Evolutionary conservation across 2,797 vertebrate species (phyloP), one percentile per base, ranked within the genome.

Genomic region (Gastrophryne carolinensis): DNA sequence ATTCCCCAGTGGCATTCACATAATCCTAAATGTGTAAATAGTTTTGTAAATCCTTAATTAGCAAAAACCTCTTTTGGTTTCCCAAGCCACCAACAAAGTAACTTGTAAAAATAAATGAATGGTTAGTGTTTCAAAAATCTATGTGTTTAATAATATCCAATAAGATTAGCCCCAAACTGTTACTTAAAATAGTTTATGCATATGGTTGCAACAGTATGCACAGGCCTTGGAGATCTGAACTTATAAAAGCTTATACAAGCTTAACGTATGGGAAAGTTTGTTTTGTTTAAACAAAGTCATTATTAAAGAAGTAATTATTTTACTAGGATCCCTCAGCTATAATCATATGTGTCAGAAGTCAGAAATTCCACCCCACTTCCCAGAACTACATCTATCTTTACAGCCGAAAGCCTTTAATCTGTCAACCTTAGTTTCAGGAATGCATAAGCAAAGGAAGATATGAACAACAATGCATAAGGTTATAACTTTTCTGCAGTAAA

Each of bases 111-210:
- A 57, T 56, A 23, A 27, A 54, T 37, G 57, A 44, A 41, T 6
- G 58, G 27, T 29, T 9, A 34, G 27, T 4, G 41, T 32, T 17
- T 12, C 32, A 27, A 37, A 71, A 23, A 19, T 19, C 34, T 32
- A 41, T 69, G 19, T 13, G 19, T n/a, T 21, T n/a, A n/a, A 30
- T 69, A 41, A 21, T 23, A 69, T 57, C 37, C 26, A 41, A 61
- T 71, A n/a, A 71, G 35, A 23, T 60, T 2, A 34, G 39, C 32
- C 68, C 41, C 54, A 47, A 12, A 47, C 23, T 47, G 27, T 60
- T 41, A 60, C 37, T 58, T 34, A 47, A 71, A 58, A 27, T 50
- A 17, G 17, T 47, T 58, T 60, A 60, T 58, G 37, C 68, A 71
- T 41, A 58, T 71, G 37, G 53, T 41, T 21, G 12, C 27, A 24